Evolutionary conservation across 2,113 vertebrate genomes (phyloP).

Genomic region (Cettia cetti): DNA sequence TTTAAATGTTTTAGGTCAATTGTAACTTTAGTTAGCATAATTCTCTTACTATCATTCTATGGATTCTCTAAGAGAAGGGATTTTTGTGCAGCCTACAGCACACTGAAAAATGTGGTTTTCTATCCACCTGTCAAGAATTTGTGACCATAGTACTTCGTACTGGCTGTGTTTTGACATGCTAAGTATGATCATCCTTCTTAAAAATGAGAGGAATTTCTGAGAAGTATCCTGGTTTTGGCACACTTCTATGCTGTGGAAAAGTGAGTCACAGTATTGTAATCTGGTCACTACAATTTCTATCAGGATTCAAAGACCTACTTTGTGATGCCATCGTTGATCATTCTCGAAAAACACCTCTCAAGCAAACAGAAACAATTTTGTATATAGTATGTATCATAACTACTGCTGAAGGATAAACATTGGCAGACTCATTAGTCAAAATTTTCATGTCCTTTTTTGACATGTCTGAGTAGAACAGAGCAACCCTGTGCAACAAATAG

Average conservation of each 20-base stretch:
- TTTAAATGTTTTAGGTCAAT: too few species aligned
- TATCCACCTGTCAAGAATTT: slow-evolving; percentile 19
- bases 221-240: neutral
- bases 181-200: neutral
- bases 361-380: neutral
- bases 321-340: neutral
- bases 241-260: neutral
- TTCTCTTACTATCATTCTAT: neutral
- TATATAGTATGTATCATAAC: neutral
- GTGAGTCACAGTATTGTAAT: neutral
- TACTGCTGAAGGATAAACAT: neutral
- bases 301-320: neutral
- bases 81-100: neutral
- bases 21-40: neutral
- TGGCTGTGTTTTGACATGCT: slow-evolving; percentile 10
- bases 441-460: neutral
- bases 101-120: neutral
- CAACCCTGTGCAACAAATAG: neutral
- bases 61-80: neutral
- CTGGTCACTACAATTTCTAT: neutral
- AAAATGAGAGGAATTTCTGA: neutral
- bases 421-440: neutral
- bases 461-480: neutral
- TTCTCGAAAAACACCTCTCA: neutral
- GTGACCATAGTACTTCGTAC: slow-evolving; percentile 8